Base-by-base conservation (phyloP, 2,888 invertebrate species). In the Agriopis marginaria region DNA sequence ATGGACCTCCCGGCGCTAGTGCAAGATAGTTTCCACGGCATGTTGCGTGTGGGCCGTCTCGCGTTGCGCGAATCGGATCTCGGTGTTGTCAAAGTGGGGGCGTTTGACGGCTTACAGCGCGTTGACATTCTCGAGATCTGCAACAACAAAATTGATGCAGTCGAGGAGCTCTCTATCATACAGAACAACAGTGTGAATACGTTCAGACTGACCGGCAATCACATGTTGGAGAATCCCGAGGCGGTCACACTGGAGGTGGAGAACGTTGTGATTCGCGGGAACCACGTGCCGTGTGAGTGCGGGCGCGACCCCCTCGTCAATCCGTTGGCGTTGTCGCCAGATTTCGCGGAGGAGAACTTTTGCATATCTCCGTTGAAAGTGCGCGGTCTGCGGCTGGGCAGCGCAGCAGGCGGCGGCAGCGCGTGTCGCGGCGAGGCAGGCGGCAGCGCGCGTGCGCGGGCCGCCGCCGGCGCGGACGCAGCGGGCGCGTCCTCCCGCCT, bases 201-300 rank as follows among this genome's bases (percentile, higher is more conserved):
- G 59, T 92, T 98, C 51, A 96, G 96, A 82, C 95, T 98, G 76
- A 96, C 97, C 72, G 98, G 98, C 40, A 98, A 98, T 84, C 98
- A 98, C 83, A 96, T 98, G 82, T 89, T 98, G 71, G 97, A 97
- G 81, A 96, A 97, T 0, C 98, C 98, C 66, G 96, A 96, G 76
- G 95, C 96, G 49, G 95, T 98, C 64, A 93, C 96, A n/a, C 92
- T 97, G 58, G 95, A 96, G 75, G 97, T 97, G 62, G 96, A 96
- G 72, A 95, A 95, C 77, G 89, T 98, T 71, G 95, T 96, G 81
- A 96, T 97, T 80, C 93, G 96, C 68, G 96, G 96, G 60, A 98
- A 98, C 88, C 97, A 97, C 84, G 96, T 98, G 85, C 98, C 98
- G 3, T 98, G 98, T 87, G 97, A 98, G 89, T 98, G 98, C 83